Evolutionary conservation across 1,140 invertebrate genomes (phyloP).

Genomic region (Pachypeltis micranthus): DNA sequence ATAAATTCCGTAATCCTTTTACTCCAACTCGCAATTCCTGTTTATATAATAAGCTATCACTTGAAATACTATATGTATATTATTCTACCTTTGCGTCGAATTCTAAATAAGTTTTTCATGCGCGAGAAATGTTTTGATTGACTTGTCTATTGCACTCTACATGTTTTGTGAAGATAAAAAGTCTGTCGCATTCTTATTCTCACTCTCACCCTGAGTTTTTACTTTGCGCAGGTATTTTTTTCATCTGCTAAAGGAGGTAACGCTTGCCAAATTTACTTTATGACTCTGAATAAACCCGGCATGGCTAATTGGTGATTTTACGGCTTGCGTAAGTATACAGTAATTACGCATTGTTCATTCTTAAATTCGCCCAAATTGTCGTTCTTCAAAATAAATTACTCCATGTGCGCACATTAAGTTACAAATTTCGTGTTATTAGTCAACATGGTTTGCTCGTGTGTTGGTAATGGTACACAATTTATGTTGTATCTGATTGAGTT

Average conservation of each 20-base stretch:
- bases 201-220: too few species aligned
- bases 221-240: conserved; percentile 97
- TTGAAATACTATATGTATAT: too few species aligned
- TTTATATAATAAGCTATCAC: too few species aligned
- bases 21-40: too few species aligned
- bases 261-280: conserved; percentile 99
- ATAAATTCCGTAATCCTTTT: too few species aligned
- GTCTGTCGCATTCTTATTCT: background rate
- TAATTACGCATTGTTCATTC: background rate
- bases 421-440: background rate
- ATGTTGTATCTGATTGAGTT: background rate
- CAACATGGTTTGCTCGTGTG: background rate
- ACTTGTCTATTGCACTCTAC: too few species aligned
- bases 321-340: background rate
- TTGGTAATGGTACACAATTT: background rate
- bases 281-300: conserved; percentile 98
- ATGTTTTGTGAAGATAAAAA: too few species aligned
- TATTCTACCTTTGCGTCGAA: too few species aligned
- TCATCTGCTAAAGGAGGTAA: conserved; percentile 97
- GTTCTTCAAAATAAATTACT: background rate
- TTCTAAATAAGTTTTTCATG: too few species aligned
- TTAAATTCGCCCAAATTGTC: background rate
- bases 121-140: too few species aligned
- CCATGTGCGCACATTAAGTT: background rate
- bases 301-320: conserved; percentile 91